Evolutionary conservation across 2,113 vertebrate species (phyloP).

Genomic region (Cebus imitator): DNA sequence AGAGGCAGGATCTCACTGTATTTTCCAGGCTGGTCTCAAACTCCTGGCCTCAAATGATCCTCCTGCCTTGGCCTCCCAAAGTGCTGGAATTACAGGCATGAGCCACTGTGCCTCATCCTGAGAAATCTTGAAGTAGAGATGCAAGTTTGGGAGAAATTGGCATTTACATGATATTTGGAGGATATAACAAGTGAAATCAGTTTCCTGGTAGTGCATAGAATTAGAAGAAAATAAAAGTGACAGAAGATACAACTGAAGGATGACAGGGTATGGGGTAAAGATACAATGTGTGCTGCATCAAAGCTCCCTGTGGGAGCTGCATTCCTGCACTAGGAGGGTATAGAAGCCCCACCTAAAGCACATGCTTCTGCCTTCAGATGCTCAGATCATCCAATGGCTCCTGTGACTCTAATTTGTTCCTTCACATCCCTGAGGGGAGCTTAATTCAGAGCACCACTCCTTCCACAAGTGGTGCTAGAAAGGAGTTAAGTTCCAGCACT

Average conservation of each 20-base stretch:
- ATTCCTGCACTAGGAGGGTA: too few species aligned
- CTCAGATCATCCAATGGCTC: neutral
- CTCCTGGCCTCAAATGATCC: too few species aligned
- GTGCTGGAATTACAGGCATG: too few species aligned
- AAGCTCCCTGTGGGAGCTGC: neutral
- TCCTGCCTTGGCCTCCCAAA: too few species aligned
- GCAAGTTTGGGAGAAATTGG: neutral
- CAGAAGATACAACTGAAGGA: neutral
- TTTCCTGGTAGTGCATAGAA: neutral
- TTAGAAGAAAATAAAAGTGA: neutral
- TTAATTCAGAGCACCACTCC: too few species aligned
- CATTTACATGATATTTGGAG: neutral
- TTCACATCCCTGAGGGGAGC: neutral
- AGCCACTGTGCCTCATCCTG: too few species aligned
- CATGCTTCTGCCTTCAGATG: neutral
- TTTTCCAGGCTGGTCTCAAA: too few species aligned
- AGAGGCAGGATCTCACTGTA: too few species aligned
- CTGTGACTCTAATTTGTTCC: neutral
- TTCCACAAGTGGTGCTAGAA: too few species aligned
- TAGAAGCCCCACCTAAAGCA: neutral
- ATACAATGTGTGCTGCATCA: neutral
- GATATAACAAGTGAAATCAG: neutral
- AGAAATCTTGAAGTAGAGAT: neutral
- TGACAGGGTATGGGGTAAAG: neutral
- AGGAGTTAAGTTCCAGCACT: too few species aligned